phyloP scores from a whole-genome alignment of 2,113 vertebrate species.

The Cyphomyrus discorhynchus region DNA sequence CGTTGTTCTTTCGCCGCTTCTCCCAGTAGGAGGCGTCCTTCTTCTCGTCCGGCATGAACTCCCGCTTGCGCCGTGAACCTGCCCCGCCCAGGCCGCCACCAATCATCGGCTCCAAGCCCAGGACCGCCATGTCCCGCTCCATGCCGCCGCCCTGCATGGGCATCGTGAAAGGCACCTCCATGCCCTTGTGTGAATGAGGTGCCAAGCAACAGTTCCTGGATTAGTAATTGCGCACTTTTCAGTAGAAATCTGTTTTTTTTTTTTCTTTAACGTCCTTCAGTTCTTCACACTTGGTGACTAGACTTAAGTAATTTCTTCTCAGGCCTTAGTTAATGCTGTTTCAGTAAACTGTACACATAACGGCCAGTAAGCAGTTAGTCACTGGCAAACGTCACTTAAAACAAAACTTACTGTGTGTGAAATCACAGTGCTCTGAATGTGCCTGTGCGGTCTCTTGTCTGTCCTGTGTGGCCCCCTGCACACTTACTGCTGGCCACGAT shows the following conservation, averaged over 20 bases:
- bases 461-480: background rate
- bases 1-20: conserved; percentile 83
- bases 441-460: background rate
- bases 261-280: background rate
- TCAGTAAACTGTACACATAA: background rate
- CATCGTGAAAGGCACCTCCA: conserved; percentile 41
- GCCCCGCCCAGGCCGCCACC: conserved; percentile 27
- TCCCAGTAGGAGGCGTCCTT: conserved; percentile 88
- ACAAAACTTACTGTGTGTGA: conserved; percentile 1
- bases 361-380: background rate
- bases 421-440: background rate
- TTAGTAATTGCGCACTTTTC: conserved; percentile 1
- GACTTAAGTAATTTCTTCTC: conserved; percentile 1
- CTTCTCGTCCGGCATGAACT: conserved; percentile 79
- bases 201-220: background rate
- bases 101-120: conserved; percentile 17
- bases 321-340: background rate
- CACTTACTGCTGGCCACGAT: background rate
- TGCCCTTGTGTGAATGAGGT: conserved; percentile 16
- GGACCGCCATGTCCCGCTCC: background rate
- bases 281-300: background rate
- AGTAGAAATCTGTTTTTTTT: background rate
- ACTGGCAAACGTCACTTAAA: background rate
- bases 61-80: conserved; percentile 61
- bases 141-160: conserved; percentile 6